Evolutionary conservation across 2,113 vertebrate genomes (phyloP), one percentile per base, ranked within the genome.

Genomic region (Myotis yumanensis): DNA sequence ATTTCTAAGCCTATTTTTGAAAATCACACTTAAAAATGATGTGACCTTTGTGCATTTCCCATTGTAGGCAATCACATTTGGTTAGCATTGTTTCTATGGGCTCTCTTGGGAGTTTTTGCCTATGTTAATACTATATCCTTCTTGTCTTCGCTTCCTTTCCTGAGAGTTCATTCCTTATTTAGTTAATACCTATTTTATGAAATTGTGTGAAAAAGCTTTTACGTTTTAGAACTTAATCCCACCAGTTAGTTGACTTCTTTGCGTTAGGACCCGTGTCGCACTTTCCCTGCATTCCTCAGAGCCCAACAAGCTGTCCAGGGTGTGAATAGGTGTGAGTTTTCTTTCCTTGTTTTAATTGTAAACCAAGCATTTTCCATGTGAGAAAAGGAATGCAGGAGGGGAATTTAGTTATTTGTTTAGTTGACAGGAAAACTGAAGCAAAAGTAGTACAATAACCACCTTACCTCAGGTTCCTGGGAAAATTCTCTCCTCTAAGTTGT

Each of bases 361-460:
- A 30, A 16, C 43, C 15, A 8, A 75, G 73, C 43, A 48, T 77
- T 84, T 88, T 82, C 46, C 48, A 51, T 68, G 25, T 22, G n/a
- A 95, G 52, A 75, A 87, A 93, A 86, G 40, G 62, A 46, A 88
- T 23, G 7, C 64, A 57, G 43, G 22, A 43, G 32, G 40, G 77
- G 6, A 89, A 82, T 76, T 62, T 85, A 25, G 66, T 76, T 54
- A 66, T 86, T 69, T 73, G 28, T 77, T 88, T 88, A 88, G 84
- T 20, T 81, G 37, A 51, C 43, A 57, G 59, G 35, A 92, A 80
- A 75, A 54, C 32, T 48, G 83, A 86, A 68, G 59, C 66, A 86
- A 62, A 59, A 76, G 11, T 82, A 43, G n/a, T 68, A 12, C 30
- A 25, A 4, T 81, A n/a, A 72, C 77, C 37, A 52, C 62, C n/a